A percentile compares a stretch with the other conserved stretches of the same genome.
Evolutionary conservation across 2,888 invertebrate species (phyloP).

Genomic region (Cheilosia impressa): DNA sequence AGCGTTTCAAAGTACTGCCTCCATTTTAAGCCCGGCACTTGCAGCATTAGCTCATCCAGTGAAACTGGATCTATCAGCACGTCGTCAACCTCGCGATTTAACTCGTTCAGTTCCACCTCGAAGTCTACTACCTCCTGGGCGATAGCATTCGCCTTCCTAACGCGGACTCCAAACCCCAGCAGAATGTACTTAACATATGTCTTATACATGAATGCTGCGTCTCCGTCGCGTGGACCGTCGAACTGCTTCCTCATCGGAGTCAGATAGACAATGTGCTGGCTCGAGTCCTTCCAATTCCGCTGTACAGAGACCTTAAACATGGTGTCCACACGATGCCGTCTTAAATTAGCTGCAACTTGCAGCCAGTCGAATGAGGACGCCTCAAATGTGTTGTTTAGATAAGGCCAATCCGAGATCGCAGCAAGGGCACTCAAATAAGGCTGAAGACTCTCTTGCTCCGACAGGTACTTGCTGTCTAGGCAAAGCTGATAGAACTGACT

Average conservation of each 20-base stretch:
- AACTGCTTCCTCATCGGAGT: constrained; percentile 70
- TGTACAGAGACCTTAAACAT: constrained; percentile 79
- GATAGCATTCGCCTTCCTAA: constrained; percentile 78
- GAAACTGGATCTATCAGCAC: constrained; percentile 78
- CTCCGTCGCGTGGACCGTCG: constrained; percentile 67
- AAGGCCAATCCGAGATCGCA: constrained; percentile 77
- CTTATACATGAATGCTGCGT: constrained; percentile 78
- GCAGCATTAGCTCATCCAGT: constrained; percentile 72
- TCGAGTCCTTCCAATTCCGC: constrained; percentile 81
- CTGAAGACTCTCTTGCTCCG: constrained; percentile 31
- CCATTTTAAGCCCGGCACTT: constrained; percentile 77
- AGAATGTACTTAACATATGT: constrained; percentile 80
- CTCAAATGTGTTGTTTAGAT: constrained; percentile 76
- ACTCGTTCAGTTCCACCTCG: constrained; percentile 76
- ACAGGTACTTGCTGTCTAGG: constrained; percentile 33
- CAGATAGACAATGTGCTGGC: constrained; percentile 79
- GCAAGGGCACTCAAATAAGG: constrained; percentile 26
- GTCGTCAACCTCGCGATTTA: constrained; percentile 73
- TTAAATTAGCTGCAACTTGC: constrained; percentile 78
- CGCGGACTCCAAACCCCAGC: constrained; percentile 79
- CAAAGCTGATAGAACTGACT: constrained; percentile 53
- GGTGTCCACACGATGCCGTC: constrained; percentile 79
- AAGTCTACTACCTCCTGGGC: constrained; percentile 79
- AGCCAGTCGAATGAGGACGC: constrained; percentile 77
- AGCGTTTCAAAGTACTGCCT: constrained; percentile 77